phyloP scores from a whole-genome alignment of 2,888 invertebrate species.

The Tiphia femorata region DNA sequence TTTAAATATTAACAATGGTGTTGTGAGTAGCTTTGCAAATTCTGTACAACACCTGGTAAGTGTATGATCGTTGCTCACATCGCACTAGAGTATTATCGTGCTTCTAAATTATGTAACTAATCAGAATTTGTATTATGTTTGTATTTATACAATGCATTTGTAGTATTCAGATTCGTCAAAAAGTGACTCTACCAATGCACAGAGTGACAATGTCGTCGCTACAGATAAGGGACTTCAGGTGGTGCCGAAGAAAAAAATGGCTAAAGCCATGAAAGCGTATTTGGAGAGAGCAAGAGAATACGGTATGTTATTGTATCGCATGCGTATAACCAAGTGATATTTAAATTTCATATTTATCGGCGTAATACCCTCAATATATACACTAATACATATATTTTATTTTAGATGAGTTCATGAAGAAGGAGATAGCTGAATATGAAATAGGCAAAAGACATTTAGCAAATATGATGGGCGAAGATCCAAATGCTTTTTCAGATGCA shows the following conservation, averaged over 20 bases:
- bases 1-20: slow-evolving; percentile 17
- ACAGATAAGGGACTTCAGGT: too few relatives aligned
- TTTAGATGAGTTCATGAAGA: slow-evolving; percentile 83
- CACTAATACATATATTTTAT: slow-evolving; percentile 20
- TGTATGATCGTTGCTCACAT: neutral
- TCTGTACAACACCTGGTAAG: slow-evolving; percentile 18
- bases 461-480: slow-evolving; percentile 98
- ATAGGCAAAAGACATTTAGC: slow-evolving; percentile 96
- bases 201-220: neutral
- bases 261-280: slow-evolving; percentile 92
- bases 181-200: neutral
- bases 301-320: slow-evolving; percentile 65
- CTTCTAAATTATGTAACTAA: neutral
- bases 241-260: slow-evolving; percentile 78
- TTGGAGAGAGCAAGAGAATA: slow-evolving; percentile 85
- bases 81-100: neutral
- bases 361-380: slow-evolving; percentile 2
- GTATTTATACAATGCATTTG: neutral
- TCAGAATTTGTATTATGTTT: neutral
- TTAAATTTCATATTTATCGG: slow-evolving; percentile 7
- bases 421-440: slow-evolving; percentile 84
- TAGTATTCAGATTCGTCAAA: neutral
- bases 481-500: slow-evolving; percentile 87
- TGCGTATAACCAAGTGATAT: neutral
- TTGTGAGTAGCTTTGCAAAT: slow-evolving; percentile 4